A percentile compares a stretch with the other conserved stretches of the same genome.
phyloP scores from a whole-genome alignment of 35 echinoderm and acorn worm species.

The Ptychodera flava region DNA sequence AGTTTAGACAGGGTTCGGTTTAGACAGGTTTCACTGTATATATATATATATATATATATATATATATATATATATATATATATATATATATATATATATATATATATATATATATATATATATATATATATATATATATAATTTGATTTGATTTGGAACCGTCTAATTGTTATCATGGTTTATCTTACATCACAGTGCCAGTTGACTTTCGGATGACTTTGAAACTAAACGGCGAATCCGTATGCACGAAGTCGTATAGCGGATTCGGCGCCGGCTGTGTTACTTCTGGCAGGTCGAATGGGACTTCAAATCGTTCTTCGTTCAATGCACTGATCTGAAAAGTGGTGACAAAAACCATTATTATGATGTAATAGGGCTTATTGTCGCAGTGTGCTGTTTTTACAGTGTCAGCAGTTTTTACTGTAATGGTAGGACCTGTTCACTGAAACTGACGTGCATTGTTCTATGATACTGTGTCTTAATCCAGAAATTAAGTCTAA shows the following conservation, averaged over 20 bases:
- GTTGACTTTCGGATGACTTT: constrained; percentile 65
- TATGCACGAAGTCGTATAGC: constrained; percentile 65
- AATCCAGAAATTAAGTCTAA: background rate
- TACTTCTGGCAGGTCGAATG: constrained; percentile 32
- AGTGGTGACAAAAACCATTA: background rate
- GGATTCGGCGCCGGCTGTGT: constrained; percentile 17
- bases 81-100: too few species aligned
- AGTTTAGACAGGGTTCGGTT: too few species aligned
- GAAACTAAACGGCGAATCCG: constrained; percentile 54
- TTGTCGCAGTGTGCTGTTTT: background rate
- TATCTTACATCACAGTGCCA: constrained; percentile 68
- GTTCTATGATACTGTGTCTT: constrained; percentile 28
- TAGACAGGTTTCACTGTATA: too few species aligned
- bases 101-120: too few species aligned
- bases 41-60: too few species aligned
- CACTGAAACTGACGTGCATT: constrained; percentile 15
- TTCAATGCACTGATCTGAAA: background rate
- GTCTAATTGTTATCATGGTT: too few species aligned
- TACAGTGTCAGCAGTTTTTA: background rate
- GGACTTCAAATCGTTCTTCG: constrained; percentile 54
- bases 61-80: too few species aligned
- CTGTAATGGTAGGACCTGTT: background rate
- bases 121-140: too few species aligned
- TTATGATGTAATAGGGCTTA: background rate
- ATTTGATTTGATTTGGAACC: too few species aligned